phyloP scores from a whole-genome alignment of 2,797 vertebrate genomes.

The Numenius phaeopus region DNA sequence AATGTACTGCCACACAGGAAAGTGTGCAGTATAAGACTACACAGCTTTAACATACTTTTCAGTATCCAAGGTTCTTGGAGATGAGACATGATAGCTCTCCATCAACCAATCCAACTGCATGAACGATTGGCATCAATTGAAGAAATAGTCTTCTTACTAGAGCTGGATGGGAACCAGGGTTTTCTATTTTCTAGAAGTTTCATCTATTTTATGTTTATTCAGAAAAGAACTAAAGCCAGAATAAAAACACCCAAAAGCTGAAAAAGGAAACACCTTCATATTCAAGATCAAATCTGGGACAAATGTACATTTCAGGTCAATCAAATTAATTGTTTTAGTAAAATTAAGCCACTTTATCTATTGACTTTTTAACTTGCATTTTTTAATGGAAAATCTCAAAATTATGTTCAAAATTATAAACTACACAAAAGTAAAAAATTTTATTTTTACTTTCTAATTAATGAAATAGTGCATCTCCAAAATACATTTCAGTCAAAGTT shows the following conservation, averaged over 20 bases:
- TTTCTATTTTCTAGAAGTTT: background rate
- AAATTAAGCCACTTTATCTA: background rate
- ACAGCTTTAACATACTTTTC: background rate
- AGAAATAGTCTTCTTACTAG: background rate
- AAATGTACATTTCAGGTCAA: background rate
- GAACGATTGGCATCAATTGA: background rate
- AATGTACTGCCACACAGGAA: background rate
- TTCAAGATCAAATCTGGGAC: background rate
- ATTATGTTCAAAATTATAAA: background rate
- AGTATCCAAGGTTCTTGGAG: background rate
- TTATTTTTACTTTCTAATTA: background rate
- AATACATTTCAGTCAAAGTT: background rate
- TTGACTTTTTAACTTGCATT: background rate
- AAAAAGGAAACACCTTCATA: background rate
- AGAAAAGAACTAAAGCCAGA: background rate
- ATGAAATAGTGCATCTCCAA: background rate
- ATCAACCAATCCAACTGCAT: background rate
- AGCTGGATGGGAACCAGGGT: background rate
- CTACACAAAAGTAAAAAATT: background rate
- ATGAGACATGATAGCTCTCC: background rate
- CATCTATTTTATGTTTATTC: background rate
- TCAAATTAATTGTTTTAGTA: background rate
- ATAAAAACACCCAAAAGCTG: background rate
- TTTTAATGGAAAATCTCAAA: background rate
- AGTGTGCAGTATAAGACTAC: background rate